Conservation (phyloP, 2,113 vertebrate species). For the Chaenogobius annularis region DNA sequence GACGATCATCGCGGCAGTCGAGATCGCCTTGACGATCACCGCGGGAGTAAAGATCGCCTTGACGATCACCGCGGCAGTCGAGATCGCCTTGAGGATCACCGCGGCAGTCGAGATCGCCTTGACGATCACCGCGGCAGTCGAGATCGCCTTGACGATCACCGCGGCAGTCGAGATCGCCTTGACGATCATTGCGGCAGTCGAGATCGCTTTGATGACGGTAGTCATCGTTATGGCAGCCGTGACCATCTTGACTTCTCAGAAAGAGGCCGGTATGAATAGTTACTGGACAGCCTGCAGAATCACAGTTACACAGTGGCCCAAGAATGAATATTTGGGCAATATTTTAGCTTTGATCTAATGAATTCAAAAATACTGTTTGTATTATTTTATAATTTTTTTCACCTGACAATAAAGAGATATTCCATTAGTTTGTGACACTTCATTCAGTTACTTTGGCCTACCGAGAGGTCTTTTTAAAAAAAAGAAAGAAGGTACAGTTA, state of each 20-base stretch:
- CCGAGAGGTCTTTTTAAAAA: no score
- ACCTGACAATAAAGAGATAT: not conserved
- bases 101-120: no score
- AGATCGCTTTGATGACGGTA: not conserved
- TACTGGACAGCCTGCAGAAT: not conserved
- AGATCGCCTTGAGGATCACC: no score
- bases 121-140: no score
- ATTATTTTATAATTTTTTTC: not conserved
- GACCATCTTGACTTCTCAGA: constrained; percentile 22
- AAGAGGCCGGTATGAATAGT: not conserved
- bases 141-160: accelerated
- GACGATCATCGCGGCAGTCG: not conserved
- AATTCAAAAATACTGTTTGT: not conserved
- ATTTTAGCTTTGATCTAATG: not conserved
- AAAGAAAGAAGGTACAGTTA: no score
- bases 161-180: not conserved
- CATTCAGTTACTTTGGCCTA: no score
- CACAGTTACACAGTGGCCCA: not conserved
- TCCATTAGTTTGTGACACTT: not conserved
- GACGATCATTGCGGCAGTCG: not conserved
- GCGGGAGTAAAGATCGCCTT: no score
- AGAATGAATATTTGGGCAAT: not conserved
- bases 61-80: no score
- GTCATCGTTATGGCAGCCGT: not conserved
- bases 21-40: no score